Evolutionary conservation across 1,140 invertebrate species (phyloP).

Genomic region (Panagrolaimus sp.): DNA sequence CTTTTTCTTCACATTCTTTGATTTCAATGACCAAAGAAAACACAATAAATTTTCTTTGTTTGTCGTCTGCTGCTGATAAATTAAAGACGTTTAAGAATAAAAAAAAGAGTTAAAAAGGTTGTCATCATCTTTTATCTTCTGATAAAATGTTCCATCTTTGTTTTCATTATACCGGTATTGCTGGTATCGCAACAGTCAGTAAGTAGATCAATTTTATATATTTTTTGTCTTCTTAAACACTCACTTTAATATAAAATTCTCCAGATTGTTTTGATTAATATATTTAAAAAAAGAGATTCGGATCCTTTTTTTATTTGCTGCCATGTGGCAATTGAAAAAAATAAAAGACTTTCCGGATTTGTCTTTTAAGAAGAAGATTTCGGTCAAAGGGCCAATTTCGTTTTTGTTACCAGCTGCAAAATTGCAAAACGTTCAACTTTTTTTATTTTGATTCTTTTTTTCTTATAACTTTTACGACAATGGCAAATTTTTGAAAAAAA

Average conservation of each 20-base stretch:
- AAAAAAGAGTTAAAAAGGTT: background rate
- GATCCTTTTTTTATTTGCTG: background rate
- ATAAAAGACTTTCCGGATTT: too few species aligned
- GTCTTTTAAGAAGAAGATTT: too few species aligned
- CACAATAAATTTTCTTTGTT: constrained; percentile 4
- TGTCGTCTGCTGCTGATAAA: background rate
- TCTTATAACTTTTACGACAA: background rate
- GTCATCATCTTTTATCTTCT: constrained; percentile 16
- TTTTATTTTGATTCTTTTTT: constrained; percentile 2
- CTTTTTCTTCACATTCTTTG: background rate
- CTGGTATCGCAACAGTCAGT: constrained; percentile 48
- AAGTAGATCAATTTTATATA: constrained; percentile 24
- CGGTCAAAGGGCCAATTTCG: background rate
- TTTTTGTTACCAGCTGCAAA: background rate
- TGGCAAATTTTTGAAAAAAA: background rate
- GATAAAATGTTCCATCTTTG: constrained; percentile 43
- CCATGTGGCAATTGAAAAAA: too few species aligned
- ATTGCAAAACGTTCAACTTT: constrained; percentile 20
- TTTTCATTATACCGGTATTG: constrained; percentile 51
- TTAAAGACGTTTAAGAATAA: constrained; percentile 11
- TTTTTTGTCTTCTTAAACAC: background rate
- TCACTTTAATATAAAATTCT: background rate
- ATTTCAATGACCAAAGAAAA: too few species aligned
- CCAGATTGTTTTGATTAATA: background rate
- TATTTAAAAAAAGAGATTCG: background rate